A percentile compares a stretch with the other conserved stretches of the same genome.
phyloP scores from a whole-genome alignment of 2,113 vertebrate genomes.

The Euleptes europaea region DNA sequence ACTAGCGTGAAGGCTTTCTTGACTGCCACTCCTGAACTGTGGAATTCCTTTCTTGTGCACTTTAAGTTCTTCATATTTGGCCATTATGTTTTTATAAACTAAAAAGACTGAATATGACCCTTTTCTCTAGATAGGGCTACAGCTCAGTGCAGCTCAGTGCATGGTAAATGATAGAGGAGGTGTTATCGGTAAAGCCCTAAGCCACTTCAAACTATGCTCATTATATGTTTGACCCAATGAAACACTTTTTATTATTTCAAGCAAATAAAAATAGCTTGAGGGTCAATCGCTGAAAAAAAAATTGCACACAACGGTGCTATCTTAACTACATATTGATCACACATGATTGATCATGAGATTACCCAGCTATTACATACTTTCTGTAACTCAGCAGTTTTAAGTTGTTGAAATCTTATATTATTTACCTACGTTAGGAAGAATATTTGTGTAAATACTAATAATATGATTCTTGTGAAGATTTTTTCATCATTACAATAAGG shows the following conservation, averaged over 20 bases:
- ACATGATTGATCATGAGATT: background rate
- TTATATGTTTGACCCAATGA: background rate
- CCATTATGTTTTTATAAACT: no score
- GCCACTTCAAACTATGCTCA: background rate
- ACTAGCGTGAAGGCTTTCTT: no score
- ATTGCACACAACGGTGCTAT: background rate
- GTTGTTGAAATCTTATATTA: background rate
- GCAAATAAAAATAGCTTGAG: background rate
- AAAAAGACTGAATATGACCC: no score
- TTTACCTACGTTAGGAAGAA: background rate
- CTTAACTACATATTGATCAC: background rate
- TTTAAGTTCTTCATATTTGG: no score
- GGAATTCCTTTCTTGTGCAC: no score
- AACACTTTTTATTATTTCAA: background rate
- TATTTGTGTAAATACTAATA: background rate
- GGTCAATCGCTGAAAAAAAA: background rate
- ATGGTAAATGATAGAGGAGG: background rate
- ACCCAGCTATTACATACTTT: background rate
- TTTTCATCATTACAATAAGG: constrained; percentile 68
- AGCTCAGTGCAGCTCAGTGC: background rate
- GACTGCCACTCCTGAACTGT: no score
- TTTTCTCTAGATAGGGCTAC: no score
- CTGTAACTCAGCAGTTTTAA: background rate
- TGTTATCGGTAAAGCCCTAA: background rate
- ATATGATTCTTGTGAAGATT: background rate